These are phyloP conservation scores for Clarias pachynema DNA, from an alignment of 2,797 vertebrate species.

Conservation along the genomic window DNA sequence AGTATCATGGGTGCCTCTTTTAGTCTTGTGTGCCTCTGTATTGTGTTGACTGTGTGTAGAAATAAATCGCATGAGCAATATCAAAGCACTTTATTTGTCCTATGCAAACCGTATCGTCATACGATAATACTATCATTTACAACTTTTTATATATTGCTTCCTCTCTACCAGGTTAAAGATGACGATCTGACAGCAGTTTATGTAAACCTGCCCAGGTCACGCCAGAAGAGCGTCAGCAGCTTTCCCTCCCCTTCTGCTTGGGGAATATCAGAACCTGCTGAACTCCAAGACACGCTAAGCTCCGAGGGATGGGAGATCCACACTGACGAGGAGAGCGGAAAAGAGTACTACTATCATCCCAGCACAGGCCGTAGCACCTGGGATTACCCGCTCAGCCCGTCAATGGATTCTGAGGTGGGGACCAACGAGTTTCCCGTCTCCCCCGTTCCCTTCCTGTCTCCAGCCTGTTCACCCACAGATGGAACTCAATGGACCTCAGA, in stretches of 20 bases:
- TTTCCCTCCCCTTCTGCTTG: constrained; percentile 44
- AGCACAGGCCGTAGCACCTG: constrained; percentile 87
- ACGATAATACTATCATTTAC: too few species aligned
- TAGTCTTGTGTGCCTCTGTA: neutral
- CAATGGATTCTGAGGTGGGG: constrained; percentile 55
- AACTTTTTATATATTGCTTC: neutral
- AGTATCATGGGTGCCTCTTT: neutral
- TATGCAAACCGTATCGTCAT: too few species aligned
- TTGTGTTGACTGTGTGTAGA: neutral
- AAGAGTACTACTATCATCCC: constrained; percentile 87
- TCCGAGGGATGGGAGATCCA: constrained; percentile 86
- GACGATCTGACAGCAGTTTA: constrained; percentile 75
- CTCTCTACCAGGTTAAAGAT: constrained; percentile 62
- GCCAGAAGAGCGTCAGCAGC: constrained; percentile 56
- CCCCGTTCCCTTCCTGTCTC: constrained; percentile 59
- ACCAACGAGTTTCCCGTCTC: constrained; percentile 45
- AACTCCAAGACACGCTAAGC: constrained; percentile 59
- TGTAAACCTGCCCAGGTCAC: constrained; percentile 83
- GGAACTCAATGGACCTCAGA: constrained; percentile 66
- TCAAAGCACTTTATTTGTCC: neutral
- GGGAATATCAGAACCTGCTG: constrained; percentile 26
- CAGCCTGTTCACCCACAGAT: constrained; percentile 59
- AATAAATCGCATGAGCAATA: neutral
- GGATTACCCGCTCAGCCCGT: constrained; percentile 81
- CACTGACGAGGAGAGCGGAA: constrained; percentile 82